phyloP scores from a whole-genome alignment of 92 coral and sea anemone species.

The Siderastrea radians region DNA sequence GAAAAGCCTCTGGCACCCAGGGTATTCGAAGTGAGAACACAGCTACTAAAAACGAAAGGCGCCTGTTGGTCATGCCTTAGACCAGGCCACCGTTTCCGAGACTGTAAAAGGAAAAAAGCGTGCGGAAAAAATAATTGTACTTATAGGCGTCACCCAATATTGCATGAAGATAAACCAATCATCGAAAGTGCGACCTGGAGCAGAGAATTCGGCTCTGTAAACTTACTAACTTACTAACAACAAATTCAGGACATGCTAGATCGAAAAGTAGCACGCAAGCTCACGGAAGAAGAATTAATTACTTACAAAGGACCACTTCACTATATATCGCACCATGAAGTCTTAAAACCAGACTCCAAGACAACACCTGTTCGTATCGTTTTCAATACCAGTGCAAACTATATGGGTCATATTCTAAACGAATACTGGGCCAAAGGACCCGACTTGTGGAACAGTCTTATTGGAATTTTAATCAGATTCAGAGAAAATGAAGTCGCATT shows the following conservation, averaged over 20 bases:
- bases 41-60: no score
- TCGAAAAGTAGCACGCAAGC: slow-evolving; percentile 43
- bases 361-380: slow-evolving; percentile 77
- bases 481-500: slow-evolving; percentile 55
- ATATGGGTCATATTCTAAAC: slow-evolving; percentile 62
- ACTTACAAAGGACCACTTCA: slow-evolving; percentile 68
- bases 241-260: slow-evolving; percentile 61
- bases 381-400: slow-evolving; percentile 64
- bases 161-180: no score
- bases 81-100: no score
- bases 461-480: slow-evolving; percentile 65
- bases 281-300: slow-evolving; percentile 45
- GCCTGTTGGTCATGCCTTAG: no score
- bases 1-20: no score
- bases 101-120: no score
- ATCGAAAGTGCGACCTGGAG: no score
- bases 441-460: slow-evolving; percentile 54
- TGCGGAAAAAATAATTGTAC: no score
- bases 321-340: slow-evolving; percentile 29
- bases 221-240: slow-evolving; percentile 14
- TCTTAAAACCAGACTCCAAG: slow-evolving; percentile 60
- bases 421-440: slow-evolving; percentile 78
- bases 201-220: no score
- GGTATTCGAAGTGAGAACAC: no score
- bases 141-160: no score